These are phyloP conservation scores for Sarcophaga variegata DNA, from an alignment of 2,888 invertebrate genomes.

Conservation along the genomic window DNA sequence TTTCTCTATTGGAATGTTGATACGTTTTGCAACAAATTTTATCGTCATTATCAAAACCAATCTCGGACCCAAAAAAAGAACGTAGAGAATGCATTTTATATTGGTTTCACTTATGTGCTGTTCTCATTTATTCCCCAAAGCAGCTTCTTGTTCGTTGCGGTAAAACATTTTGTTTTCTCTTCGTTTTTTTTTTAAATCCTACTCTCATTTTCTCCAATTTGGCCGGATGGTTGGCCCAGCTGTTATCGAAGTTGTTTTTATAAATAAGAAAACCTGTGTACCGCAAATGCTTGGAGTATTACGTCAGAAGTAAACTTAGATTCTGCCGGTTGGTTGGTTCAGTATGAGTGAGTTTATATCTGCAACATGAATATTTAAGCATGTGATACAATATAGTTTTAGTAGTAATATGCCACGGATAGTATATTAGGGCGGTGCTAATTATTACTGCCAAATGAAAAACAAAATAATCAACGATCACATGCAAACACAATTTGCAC, in stretches of 20 bases:
- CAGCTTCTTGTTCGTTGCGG: constrained; percentile 9
- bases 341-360: constrained; percentile 61
- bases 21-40: constrained; percentile 62
- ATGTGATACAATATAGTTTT: constrained; percentile 22
- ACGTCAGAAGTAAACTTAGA: constrained; percentile 26
- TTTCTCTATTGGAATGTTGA: constrained; percentile 48
- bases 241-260: constrained; percentile 19
- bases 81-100: constrained; percentile 60
- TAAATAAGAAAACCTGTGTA: constrained; percentile 43
- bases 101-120: constrained; percentile 49
- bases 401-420: background rate
- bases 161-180: constrained; percentile 28
- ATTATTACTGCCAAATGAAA: background rate
- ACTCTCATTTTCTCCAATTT: constrained; percentile 12
- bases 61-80: constrained; percentile 38
- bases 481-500: too few relatives aligned
- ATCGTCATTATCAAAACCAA: constrained; percentile 64
- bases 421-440: constrained; percentile 17
- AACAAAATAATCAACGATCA: background rate
- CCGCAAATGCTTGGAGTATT: constrained; percentile 21
- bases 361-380: constrained; percentile 64
- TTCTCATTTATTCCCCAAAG: constrained; percentile 27
- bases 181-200: background rate
- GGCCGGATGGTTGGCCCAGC: background rate
- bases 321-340: constrained; percentile 34